Evolutionary conservation across 2,888 invertebrate species (phyloP).

Genomic region (Lepidocyrtinus sp.): DNA sequence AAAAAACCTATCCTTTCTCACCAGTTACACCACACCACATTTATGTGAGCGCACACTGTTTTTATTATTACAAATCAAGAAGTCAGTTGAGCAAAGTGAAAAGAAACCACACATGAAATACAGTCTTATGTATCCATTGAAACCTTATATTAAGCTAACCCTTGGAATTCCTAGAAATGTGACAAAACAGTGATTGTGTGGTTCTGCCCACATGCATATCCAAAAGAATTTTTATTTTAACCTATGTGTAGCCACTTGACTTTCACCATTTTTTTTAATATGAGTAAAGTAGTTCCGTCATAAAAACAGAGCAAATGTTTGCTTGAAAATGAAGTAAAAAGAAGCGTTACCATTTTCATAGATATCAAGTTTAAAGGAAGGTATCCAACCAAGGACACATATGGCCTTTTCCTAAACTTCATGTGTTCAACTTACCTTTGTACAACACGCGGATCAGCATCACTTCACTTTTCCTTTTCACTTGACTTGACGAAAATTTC

Average conservation of each 20-base stretch:
- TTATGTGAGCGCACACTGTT: conserved; percentile 4
- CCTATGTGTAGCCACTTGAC: conserved; percentile 16
- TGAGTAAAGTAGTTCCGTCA: conserved; percentile 6
- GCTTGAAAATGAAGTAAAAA: conserved; percentile 17
- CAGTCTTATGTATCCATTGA: neutral
- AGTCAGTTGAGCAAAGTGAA: conserved; percentile 10
- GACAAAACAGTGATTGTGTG: conserved; percentile 13
- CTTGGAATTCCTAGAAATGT: neutral
- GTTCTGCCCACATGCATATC: conserved; percentile 16
- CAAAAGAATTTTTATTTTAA: neutral
- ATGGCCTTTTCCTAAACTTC: too few species aligned
- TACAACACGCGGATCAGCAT: neutral
- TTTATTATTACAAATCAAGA: conserved; percentile 10
- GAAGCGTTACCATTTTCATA: conserved; percentile 27
- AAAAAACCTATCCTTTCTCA: neutral
- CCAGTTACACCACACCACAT: conserved; percentile 11
- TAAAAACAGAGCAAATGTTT: conserved; percentile 37
- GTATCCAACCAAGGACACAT: too few species aligned
- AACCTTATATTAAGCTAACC: neutral
- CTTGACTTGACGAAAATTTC: conserved; percentile 61
- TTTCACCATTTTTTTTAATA: conserved; percentile 6
- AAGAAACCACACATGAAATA: conserved; percentile 8
- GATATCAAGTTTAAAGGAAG: neutral
- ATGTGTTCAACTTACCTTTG: neutral
- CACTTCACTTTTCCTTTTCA: conserved; percentile 42